phyloP scores from a whole-genome alignment of 1,140 invertebrate genomes.

The Platyura marginata region DNA sequence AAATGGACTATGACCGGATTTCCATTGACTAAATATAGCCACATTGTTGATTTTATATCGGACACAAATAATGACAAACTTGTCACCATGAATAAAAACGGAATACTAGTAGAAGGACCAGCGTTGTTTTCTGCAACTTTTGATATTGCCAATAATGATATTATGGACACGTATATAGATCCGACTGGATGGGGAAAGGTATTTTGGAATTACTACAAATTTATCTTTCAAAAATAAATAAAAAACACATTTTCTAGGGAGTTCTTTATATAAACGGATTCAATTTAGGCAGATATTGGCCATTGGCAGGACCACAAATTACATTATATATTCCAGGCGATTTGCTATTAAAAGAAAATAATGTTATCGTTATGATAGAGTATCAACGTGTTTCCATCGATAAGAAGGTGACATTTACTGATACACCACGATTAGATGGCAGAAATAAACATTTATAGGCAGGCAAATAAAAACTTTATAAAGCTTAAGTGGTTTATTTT shows the following conservation, averaged over 20 bases:
- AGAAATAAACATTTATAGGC: no score
- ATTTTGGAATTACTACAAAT: background rate
- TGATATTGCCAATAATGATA: background rate
- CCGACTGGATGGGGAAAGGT: slow-evolving; percentile 39
- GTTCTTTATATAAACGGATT: slow-evolving; percentile 30
- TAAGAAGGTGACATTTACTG: background rate
- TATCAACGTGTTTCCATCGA: background rate
- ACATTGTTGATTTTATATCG: background rate
- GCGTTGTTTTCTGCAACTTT: background rate
- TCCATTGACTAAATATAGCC: background rate
- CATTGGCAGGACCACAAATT: slow-evolving; percentile 35
- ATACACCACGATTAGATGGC: background rate
- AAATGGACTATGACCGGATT: slow-evolving; percentile 4
- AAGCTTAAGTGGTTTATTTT: no score
- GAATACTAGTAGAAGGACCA: background rate
- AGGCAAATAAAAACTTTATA: no score
- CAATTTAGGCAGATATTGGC: slow-evolving; percentile 44
- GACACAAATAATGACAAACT: background rate
- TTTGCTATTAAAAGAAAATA: background rate
- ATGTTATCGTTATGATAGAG: slow-evolving; percentile 3
- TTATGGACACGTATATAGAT: slow-evolving; percentile 39
- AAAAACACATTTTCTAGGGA: background rate
- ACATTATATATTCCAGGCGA: slow-evolving; percentile 34
- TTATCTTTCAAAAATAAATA: background rate
- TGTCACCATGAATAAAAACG: background rate